These are phyloP conservation scores for Zygaena filipendulae DNA, from an alignment of 2,888 invertebrate genomes.

Conservation along the genomic window DNA sequence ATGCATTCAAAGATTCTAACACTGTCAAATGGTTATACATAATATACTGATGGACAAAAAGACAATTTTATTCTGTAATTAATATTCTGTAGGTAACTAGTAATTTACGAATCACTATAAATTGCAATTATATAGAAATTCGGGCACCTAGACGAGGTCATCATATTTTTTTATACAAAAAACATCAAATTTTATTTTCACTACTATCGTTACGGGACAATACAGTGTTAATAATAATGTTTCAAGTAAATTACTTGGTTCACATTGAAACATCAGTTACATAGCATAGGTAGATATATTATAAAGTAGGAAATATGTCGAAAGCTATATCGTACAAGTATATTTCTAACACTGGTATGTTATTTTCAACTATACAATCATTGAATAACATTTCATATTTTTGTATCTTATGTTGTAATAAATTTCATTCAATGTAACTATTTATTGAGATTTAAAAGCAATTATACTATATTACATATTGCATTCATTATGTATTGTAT, in stretches of 20 bases:
- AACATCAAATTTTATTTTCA: constrained; percentile 49
- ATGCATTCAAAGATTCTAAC: no score
- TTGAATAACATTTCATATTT: constrained; percentile 21
- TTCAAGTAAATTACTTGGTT: constrained; percentile 57
- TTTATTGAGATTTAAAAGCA: no score
- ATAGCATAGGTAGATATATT: constrained; percentile 47
- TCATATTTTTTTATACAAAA: constrained; percentile 53
- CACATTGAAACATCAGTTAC: constrained; percentile 64
- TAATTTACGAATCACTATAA: no score
- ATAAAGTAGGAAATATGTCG: constrained; percentile 46
- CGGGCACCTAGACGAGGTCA: constrained; percentile 66
- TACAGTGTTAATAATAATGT: constrained; percentile 58
- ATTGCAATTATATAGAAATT: constrained; percentile 65
- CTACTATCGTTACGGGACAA: constrained; percentile 45
- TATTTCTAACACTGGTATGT: constrained; percentile 49
- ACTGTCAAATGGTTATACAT: no score
- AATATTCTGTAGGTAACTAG: no score
- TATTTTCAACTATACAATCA: constrained; percentile 28
- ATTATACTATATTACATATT: constrained; percentile 28
- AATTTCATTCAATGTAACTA: no score
- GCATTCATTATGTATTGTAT: constrained; percentile 22
- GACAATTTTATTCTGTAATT: no score
- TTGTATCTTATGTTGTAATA: no score
- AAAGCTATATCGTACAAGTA: constrained; percentile 50
- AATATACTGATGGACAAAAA: no score